Evolutionary conservation across 2,888 invertebrate species (phyloP).

Genomic region (Mythimna ferrago): DNA sequence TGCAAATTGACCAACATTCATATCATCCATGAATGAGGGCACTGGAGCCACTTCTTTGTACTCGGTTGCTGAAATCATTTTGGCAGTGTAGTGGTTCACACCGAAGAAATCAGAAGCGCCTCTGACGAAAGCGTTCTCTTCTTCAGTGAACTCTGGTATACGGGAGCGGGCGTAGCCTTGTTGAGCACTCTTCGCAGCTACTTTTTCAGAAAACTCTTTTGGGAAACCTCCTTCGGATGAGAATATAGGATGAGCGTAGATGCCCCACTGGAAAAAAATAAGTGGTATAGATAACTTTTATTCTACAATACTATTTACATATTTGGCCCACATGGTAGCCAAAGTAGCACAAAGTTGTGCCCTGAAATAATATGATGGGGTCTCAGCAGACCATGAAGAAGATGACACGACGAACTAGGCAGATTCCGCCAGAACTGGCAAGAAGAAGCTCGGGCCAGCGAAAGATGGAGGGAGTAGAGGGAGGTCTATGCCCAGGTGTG

Average conservation of each 20-base stretch:
- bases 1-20: conserved; percentile 58
- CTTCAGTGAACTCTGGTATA: conserved; percentile 81
- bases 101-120: conserved; percentile 84
- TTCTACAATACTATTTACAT: too few relatives aligned
- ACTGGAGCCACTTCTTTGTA: conserved; percentile 59
- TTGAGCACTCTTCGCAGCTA: conserved; percentile 81
- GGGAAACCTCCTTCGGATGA: conserved; percentile 89
- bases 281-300: too few relatives aligned
- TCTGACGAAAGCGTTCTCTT: conserved; percentile 74
- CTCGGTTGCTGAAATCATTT: conserved; percentile 70
- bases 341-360: too few relatives aligned
- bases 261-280: conserved; percentile 76
- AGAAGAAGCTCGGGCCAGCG: too few relatives aligned
- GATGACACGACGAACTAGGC: too few relatives aligned
- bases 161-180: conserved; percentile 83
- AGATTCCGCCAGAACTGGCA: too few relatives aligned
- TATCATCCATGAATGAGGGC: conserved; percentile 74
- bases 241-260: conserved; percentile 88
- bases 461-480: too few relatives aligned
- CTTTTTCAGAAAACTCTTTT: conserved; percentile 80
- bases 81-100: conserved; percentile 92
- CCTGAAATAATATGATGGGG: too few relatives aligned
- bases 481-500: too few relatives aligned
- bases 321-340: too few relatives aligned
- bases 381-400: too few relatives aligned